phyloP scores from a whole-genome alignment of 2,888 invertebrate species.

The Plagodis dolabraria region DNA sequence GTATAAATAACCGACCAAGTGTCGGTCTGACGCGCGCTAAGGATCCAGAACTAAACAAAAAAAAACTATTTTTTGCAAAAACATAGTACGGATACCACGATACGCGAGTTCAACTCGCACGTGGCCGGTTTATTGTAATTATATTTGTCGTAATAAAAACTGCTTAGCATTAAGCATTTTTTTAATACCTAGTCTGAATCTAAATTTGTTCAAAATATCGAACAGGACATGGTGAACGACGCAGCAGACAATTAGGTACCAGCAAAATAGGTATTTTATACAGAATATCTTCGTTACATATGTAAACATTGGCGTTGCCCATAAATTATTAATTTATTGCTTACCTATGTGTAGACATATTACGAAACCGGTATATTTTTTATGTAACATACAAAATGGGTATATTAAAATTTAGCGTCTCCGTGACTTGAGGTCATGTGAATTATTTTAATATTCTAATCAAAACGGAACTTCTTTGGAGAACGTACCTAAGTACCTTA shows the following conservation, averaged over 20 bases:
- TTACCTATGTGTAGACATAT: conserved; percentile 32
- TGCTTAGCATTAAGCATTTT: background rate
- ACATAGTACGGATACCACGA: no score
- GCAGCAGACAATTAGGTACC: conserved; percentile 32
- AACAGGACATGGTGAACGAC: conserved; percentile 32
- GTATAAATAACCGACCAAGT: no score
- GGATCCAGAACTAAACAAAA: no score
- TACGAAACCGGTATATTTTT: conserved; percentile 43
- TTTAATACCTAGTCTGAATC: no score
- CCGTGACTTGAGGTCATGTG: conserved; percentile 48
- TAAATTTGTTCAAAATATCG: no score
- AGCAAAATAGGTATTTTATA: conserved; percentile 27
- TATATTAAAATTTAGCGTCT: conserved; percentile 34
- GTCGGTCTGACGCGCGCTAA: no score
- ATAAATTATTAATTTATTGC: conserved; percentile 46
- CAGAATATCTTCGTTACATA: conserved; percentile 37
- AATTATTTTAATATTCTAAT: conserved; percentile 44
- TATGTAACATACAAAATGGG: conserved; percentile 23
- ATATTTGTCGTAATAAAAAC: background rate
- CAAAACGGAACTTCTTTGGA: conserved; percentile 45
- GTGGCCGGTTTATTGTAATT: background rate
- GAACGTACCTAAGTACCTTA: conserved; percentile 14
- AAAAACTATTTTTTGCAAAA: no score
- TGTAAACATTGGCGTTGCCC: conserved; percentile 42
- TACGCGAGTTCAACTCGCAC: no score